Evolutionary conservation across 2,888 invertebrate genomes (phyloP), one percentile per base, ranked within the genome.

Genomic region (Lasioglossum calceatum): DNA sequence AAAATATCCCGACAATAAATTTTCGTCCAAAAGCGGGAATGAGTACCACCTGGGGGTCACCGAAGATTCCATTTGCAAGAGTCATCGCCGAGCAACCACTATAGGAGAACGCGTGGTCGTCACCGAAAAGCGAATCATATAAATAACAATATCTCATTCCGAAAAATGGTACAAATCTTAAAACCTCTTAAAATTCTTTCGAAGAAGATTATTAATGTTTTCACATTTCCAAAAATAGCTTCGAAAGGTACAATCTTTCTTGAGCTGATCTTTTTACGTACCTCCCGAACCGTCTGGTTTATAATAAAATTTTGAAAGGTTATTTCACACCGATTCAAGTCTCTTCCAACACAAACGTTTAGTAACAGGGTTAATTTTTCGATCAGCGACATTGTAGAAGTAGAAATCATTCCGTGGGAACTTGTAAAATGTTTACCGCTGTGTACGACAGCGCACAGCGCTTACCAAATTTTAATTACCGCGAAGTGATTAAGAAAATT

Each of bases 1-100:
- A 72, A 85, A 85, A 79, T 84, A 79, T 47, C 54, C 27, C 36
- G 16, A n/a, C 44, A 19, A 81, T 78, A 72, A 85, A 77, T 85
- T 78, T 27, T 75, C 85, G 39, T 12, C 1, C 36, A 36, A 76
- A 85, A 44, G 36, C 54, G 54, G 44, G 42, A 72, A 79, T 27
- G 23, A 44, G 27, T 67, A 39, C 70, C 39, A 70, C 39, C 70
- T 70, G 70, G 70, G 70, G 70, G n/a, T 70, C 70, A 42, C 76
- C 75, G 27, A 14, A 5, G 72, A 54, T 79, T 44, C 44, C 27
- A 14, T 64, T 75, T 70, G 23, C 36, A 39, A 50, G 32, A 50
- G 32, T 54, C 58, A 58, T 54, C 36, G 67, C 19, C 67, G 36
- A 19, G 36, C 67, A 19, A 36, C 67, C 67, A 10, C 67, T 32